phyloP scores from a whole-genome alignment of 23 tunicate genomes.

The Styela clava region DNA sequence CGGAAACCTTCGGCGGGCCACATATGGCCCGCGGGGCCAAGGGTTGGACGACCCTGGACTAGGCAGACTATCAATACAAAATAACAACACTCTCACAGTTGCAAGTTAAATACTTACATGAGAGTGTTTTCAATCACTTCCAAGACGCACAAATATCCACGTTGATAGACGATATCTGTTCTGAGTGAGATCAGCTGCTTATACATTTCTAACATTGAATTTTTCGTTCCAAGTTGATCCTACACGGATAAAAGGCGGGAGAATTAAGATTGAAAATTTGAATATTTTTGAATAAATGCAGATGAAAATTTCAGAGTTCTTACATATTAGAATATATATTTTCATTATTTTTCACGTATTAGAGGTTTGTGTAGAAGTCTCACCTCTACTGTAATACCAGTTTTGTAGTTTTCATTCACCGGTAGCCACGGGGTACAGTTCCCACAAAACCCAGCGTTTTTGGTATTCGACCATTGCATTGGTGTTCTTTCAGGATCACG shows the following conservation, averaged over 20 bases:
- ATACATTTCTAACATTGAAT: constrained; percentile 58
- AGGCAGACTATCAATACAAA: too few relatives aligned
- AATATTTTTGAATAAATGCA: too few relatives aligned
- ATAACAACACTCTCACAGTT: too few relatives aligned
- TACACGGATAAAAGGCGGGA: too few relatives aligned
- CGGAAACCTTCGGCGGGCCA: too few relatives aligned
- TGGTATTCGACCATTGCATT: constrained; percentile 73
- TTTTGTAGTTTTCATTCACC: constrained; percentile 36
- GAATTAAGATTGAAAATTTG: too few relatives aligned
- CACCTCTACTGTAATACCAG: constrained; percentile 55
- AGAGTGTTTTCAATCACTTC: constrained; percentile 25
- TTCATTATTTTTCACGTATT: too few relatives aligned
- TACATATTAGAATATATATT: too few relatives aligned
- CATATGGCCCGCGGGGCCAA: too few relatives aligned
- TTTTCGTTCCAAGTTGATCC: background rate
- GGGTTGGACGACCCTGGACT: too few relatives aligned
- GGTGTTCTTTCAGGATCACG: constrained; percentile 80
- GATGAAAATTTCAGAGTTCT: too few relatives aligned
- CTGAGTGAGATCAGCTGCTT: constrained; percentile 51
- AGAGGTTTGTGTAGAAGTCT: too few relatives aligned
- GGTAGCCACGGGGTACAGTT: constrained; percentile 69
- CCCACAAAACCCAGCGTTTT: constrained; percentile 68
- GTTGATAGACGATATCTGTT: constrained; percentile 29
- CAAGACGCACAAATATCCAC: constrained; percentile 76
- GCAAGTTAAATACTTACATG: constrained; percentile 54